These are phyloP conservation scores for Autographa gamma DNA, from an alignment of 2,888 invertebrate genomes.

Conservation along the genomic window DNA sequence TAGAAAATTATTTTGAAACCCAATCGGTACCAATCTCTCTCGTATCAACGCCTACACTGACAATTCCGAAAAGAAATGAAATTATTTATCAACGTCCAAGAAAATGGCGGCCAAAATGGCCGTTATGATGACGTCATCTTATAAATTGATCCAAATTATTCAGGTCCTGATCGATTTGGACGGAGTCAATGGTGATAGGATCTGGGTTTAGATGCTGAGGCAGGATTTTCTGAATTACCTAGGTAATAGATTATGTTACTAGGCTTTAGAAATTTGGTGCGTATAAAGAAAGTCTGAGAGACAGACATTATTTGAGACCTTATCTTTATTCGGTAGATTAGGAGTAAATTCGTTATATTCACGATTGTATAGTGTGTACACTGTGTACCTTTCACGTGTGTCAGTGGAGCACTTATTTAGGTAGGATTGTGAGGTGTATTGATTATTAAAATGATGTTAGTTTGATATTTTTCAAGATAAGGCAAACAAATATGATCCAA, in stretches of 20 bases:
- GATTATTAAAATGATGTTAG: too few relatives aligned
- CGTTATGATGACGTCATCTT: slow-evolving; percentile 70
- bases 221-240: background rate
- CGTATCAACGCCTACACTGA: slow-evolving; percentile 42
- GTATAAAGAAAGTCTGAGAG: background rate
- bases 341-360: too few relatives aligned
- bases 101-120: slow-evolving; percentile 71
- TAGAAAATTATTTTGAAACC: slow-evolving; percentile 16
- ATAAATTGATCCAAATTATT: slow-evolving; percentile 75
- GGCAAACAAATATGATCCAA: too few relatives aligned
- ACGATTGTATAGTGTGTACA: too few relatives aligned
- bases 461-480: too few relatives aligned
- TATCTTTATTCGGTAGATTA: too few relatives aligned
- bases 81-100: slow-evolving; percentile 81
- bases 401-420: too few relatives aligned
- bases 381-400: too few relatives aligned
- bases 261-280: background rate
- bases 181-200: slow-evolving; percentile 32
- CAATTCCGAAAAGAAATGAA: slow-evolving; percentile 72
- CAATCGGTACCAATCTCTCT: slow-evolving; percentile 40
- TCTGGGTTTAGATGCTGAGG: slow-evolving; percentile 15
- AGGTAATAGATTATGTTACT: slow-evolving; percentile 1
- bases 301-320: too few relatives aligned
- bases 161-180: slow-evolving; percentile 67
- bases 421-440: too few relatives aligned